Conservation (phyloP, 2,888 invertebrate genomes). For the Apoda limacodes region DNA sequence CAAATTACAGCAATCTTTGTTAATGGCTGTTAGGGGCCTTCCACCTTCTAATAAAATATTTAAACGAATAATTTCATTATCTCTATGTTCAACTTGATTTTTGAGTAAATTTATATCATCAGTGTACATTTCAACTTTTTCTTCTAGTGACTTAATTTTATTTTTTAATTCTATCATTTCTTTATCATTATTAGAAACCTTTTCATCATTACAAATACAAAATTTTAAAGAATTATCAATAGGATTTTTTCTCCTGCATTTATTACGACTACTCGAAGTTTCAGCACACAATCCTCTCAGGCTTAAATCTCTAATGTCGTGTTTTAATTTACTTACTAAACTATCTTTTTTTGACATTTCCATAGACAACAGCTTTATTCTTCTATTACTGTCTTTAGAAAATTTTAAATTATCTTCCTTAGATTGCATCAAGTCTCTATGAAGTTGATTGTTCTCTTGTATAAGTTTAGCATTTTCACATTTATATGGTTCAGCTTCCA, state of each 20-base stretch:
- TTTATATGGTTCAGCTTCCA: conserved; percentile 82
- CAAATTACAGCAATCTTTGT: conserved; percentile 74
- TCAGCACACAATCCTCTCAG: conserved; percentile 56
- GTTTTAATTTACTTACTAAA: conserved; percentile 48
- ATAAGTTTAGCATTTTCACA: conserved; percentile 83
- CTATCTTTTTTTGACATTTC: conserved; percentile 70
- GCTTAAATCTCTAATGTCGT: conserved; percentile 52
- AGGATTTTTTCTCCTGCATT: conserved; percentile 43
- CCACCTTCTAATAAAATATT: conserved; percentile 79
- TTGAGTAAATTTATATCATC: conserved; percentile 51
- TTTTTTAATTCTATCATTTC: conserved; percentile 52
- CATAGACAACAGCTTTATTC: conserved; percentile 71
- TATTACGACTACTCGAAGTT: conserved; percentile 54
- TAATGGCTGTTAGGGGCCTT: conserved; percentile 72
- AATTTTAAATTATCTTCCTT: conserved; percentile 74
- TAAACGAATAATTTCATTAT: conserved; percentile 78
- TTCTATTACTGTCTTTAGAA: conserved; percentile 70
- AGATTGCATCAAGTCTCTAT: conserved; percentile 73
- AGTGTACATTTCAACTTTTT: conserved; percentile 45
- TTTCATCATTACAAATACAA: conserved; percentile 39
- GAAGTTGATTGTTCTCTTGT: conserved; percentile 80
- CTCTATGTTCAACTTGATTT: conserved; percentile 63
- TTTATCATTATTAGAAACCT: conserved; percentile 39
- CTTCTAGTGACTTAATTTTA: conserved; percentile 50
- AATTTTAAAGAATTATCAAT: conserved; percentile 27